Base-by-base conservation (phyloP, 2,888 invertebrate genomes). In the Dynastes maya region DNA sequence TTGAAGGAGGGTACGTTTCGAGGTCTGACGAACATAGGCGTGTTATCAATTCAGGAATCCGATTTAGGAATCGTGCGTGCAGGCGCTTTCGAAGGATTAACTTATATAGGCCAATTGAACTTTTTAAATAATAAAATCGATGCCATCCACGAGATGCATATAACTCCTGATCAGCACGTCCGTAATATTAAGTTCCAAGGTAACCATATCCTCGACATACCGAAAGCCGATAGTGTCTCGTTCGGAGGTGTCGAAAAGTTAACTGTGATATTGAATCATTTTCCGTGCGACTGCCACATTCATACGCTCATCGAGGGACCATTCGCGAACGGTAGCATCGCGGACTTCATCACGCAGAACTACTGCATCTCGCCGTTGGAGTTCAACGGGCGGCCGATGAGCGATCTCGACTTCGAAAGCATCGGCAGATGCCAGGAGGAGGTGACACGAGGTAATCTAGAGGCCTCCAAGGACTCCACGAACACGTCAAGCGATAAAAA, bases 71-170 rank as follows among this genome's bases (percentile, higher is more conserved):
- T 94, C 8, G 92, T 96, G 61, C 91, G 91, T 82, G 91, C 92
- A 16, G 93, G 94, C 68, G 95, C 95, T 0, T 96, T 96, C 86
- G 93, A 93, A 72, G 95, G 95, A 0, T 89, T 96, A 67, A 91
- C 92, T 27, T 91, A 93, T 83, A 93, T 96, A 55, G 93, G 93
- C 70, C 92, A 91, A 63, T 89, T 96, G 45, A 95, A 95, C 86
- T 92, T 96, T 82, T 90, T 95, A 55, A 96, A 96, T 86, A 96
- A 96, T 86, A 96, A 96, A 89, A 95, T 96, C 80, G 96, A 96
- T 84, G 92, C 92, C 0, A 93, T 96, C 78, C 94, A 95, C 85
- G 95, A 94, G 86, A 90, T 96, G 1, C 92, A 94, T 76, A 90
- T 96, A 78, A 91, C 92, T 40, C 91, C 91, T 72, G 93, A 94